Percentiles rank a stretch among this genome's conserved stretches.
These are phyloP conservation scores for Ptiloglossa arizonensis DNA, from an alignment of 1,140 invertebrate genomes.

Conservation along the genomic window DNA sequence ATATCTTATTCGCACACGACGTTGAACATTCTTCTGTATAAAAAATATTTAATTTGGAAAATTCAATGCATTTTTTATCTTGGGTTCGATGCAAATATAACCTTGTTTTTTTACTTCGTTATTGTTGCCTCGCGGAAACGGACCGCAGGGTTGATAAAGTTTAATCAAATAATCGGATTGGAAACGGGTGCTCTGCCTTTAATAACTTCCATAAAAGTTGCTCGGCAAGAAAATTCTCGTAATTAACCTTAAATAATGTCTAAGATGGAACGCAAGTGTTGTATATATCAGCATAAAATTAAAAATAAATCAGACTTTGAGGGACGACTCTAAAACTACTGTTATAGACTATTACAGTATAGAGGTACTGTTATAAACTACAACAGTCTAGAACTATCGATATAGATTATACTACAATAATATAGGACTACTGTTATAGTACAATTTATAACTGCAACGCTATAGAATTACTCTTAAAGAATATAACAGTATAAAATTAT, in stretches of 20 bases:
- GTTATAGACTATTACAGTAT: too few species aligned
- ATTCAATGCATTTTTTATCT: not conserved
- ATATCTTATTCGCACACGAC: too few species aligned
- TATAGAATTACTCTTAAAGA: too few species aligned
- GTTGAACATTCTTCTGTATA: not conserved
- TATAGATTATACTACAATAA: too few species aligned
- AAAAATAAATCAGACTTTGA: not conserved
- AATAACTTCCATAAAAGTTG: not conserved
- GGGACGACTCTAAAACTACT: not conserved
- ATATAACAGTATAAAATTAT: too few species aligned
- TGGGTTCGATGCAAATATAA: not conserved
- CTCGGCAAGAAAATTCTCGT: not conserved
- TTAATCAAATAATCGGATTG: constrained; percentile 30
- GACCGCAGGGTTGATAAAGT: not conserved
- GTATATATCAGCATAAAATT: not conserved
- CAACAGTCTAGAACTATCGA: too few species aligned
- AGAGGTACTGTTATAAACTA: too few species aligned
- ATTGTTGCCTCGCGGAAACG: not conserved
- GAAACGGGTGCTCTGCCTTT: not conserved
- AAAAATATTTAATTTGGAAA: not conserved
- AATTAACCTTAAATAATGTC: not conserved
- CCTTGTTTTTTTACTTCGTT: constrained; percentile 7
- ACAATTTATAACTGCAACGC: too few species aligned
- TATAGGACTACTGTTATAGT: too few species aligned
- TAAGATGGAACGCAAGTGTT: not conserved